phyloP scores from a whole-genome alignment of 2,113 vertebrate genomes.

The Hippopotamus amphibius region DNA sequence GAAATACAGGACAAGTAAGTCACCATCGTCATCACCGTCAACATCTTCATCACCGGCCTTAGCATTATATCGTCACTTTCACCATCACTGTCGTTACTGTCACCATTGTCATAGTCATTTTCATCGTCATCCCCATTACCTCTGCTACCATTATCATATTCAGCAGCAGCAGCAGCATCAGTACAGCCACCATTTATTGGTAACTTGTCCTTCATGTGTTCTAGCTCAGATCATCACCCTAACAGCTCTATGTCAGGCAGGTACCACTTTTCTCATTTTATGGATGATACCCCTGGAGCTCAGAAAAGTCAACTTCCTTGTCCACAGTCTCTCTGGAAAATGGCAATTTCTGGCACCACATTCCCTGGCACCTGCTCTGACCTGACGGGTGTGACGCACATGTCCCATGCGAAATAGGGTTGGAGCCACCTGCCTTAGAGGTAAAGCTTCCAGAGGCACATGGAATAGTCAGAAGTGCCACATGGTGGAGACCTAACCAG shows the following conservation, averaged over 20 bases:
- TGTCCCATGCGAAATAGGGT: accelerated
- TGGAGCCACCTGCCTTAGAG: background rate
- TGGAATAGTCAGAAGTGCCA: background rate
- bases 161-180: accelerated
- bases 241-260: background rate
- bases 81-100: background rate
- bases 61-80: too few relatives aligned
- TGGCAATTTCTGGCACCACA: accelerated
- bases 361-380: background rate
- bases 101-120: background rate
- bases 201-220: too few relatives aligned
- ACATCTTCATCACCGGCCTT: accelerated
- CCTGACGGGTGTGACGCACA: background rate
- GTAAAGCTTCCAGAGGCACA: background rate
- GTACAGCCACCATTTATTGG: background rate
- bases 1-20: background rate
- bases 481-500: too few relatives aligned
- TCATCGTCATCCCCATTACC: background rate
- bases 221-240: background rate
- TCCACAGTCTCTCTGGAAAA: background rate
- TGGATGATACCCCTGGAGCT: background rate
- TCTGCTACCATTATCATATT: background rate
- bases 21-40: background rate
- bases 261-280: background rate
- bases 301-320: background rate